Conservation (phyloP, 2,797 vertebrate species). For the Cyclopterus lumpus region DNA sequence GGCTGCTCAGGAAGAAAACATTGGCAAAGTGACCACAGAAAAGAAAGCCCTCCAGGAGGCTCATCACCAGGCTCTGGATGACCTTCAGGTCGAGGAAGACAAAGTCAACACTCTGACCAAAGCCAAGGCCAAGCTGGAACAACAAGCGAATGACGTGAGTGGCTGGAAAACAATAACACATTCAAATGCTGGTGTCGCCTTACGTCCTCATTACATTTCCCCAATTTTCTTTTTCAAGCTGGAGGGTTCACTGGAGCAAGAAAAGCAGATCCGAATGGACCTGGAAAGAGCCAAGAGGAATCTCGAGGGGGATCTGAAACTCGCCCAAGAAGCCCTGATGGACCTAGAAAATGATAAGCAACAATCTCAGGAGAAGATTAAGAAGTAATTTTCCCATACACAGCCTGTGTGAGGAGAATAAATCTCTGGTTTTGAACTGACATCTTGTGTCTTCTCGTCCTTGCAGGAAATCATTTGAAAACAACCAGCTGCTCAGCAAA, state of each 20-base stretch:
- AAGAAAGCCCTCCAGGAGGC: slow-evolving; percentile 84
- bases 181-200: not conserved
- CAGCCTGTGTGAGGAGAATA: not conserved
- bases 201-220: not conserved
- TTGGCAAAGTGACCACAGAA: slow-evolving; percentile 83
- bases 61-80: slow-evolving; percentile 84
- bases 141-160: slow-evolving; percentile 89
- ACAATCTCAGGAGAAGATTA: slow-evolving; percentile 87
- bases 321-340: slow-evolving; percentile 84
- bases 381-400: slow-evolving; percentile 77
- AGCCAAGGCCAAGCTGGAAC: slow-evolving; percentile 88
- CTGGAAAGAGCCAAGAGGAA: slow-evolving; percentile 87
- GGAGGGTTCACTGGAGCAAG: slow-evolving; percentile 87
- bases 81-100: slow-evolving; percentile 88
- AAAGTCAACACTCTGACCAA: slow-evolving; percentile 88
- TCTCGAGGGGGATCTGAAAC: slow-evolving; percentile 88
- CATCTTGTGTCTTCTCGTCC: not conserved
- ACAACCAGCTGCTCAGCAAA: slow-evolving; percentile 83
- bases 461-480: slow-evolving; percentile 89
- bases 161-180: not conserved
- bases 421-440: not conserved
- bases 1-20: slow-evolving; percentile 82
- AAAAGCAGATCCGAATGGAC: slow-evolving; percentile 87
- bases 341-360: slow-evolving; percentile 88
- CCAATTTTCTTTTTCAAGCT: slow-evolving; percentile 68